Evolutionary conservation across 2,113 vertebrate species (phyloP).

Genomic region (Ahaetulla prasina): DNA sequence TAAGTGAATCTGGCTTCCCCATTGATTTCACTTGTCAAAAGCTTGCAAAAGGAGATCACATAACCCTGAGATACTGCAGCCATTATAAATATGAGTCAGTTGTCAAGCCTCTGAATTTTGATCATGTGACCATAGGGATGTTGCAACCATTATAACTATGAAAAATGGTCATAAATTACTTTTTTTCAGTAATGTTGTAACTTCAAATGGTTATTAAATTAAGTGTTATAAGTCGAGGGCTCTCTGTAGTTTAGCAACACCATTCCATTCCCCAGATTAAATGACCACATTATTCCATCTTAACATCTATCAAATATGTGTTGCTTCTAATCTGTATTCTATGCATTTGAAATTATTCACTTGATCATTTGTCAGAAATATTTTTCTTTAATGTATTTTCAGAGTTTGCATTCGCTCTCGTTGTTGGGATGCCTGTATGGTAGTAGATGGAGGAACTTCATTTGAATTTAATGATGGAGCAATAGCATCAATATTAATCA

Average conservation of each 20-base stretch:
- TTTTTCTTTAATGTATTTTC: constrained; percentile 10
- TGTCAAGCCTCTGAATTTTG: not conserved
- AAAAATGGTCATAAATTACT: not conserved
- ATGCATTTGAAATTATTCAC: not conserved
- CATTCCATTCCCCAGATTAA: not conserved
- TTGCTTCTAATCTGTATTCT: not conserved
- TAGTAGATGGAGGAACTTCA: constrained; percentile 93
- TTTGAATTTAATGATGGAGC: constrained; percentile 98
- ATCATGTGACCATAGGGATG: not conserved
- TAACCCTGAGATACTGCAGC: not conserved
- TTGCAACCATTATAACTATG: not conserved
- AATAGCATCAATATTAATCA: constrained; percentile 85
- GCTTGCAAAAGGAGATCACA: not conserved
- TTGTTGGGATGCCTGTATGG: constrained; percentile 98
- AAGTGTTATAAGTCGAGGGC: not conserved
- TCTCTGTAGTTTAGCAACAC: not conserved
- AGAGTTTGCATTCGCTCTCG: constrained; percentile 92
- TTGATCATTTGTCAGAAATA: not conserved
- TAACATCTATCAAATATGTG: not conserved
- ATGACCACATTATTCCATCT: not conserved
- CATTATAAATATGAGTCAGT: not conserved
- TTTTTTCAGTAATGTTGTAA: not conserved
- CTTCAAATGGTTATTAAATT: not conserved
- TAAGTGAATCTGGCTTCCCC: not conserved
- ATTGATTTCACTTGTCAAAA: not conserved